phyloP scores from a whole-genome alignment of 2,888 invertebrate genomes.

The Eupithecia abbreviata region DNA sequence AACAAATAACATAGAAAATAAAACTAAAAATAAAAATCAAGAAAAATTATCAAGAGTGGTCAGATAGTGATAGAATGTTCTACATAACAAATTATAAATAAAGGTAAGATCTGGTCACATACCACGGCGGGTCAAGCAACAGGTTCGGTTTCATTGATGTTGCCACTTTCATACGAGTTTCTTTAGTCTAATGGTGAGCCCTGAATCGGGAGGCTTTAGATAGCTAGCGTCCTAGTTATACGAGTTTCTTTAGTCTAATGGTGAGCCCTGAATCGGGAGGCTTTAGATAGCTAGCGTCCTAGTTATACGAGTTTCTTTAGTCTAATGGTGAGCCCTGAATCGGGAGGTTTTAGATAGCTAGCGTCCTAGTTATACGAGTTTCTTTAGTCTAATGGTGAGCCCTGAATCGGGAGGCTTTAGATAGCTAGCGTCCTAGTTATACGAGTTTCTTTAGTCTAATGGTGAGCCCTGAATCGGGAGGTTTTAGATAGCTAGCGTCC shows the following conservation, averaged over 20 bases:
- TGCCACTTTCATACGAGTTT: slow-evolving; percentile 14
- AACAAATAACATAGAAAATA: too few relatives aligned
- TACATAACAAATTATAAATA: neutral
- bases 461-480: neutral
- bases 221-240: neutral
- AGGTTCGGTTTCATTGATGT: slow-evolving; percentile 37
- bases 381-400: neutral
- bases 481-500: neutral
- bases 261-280: neutral
- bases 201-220: neutral
- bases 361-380: neutral
- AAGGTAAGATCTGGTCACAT: neutral
- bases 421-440: neutral
- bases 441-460: neutral
- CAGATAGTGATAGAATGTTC: neutral
- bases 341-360: neutral
- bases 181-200: neutral
- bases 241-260: neutral
- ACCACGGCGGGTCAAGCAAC: slow-evolving; percentile 18
- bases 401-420: neutral
- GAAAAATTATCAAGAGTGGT: too few relatives aligned
- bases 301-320: neutral
- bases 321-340: neutral
- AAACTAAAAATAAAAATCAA: too few relatives aligned
- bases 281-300: neutral